Base-by-base conservation (phyloP, 2,113 vertebrate genomes). In the Herpailurus yagouaroundi region DNA sequence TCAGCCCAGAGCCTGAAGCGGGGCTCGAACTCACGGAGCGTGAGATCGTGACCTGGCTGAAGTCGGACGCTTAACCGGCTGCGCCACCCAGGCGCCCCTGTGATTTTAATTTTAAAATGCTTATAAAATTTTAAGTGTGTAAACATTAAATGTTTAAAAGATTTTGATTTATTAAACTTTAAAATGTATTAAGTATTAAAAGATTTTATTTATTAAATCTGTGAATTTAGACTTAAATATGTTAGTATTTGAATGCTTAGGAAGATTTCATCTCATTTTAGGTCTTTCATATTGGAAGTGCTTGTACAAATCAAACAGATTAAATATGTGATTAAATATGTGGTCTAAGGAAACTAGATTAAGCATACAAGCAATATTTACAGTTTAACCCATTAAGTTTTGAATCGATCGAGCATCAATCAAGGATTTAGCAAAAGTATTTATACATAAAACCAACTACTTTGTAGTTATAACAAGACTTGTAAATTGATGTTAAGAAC, bases 21-120 rank as follows among this genome's bases (percentile, higher is more conserved):
- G n/a, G n/a, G n/a, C n/a, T n/a, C n/a, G n/a, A n/a, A n/a, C n/a
- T n/a, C n/a, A n/a, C n/a, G n/a, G n/a, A n/a, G n/a, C n/a, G n/a
- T n/a, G n/a, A n/a, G n/a, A n/a, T n/a, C n/a, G n/a, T n/a, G n/a
- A n/a, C n/a, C n/a, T n/a, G n/a, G n/a, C n/a, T n/a, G n/a, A n/a
- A n/a, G n/a, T n/a, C n/a, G n/a, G n/a, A n/a, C n/a, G n/a, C n/a
- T n/a, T n/a, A n/a, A n/a, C n/a, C n/a, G n/a, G n/a, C n/a, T n/a
- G n/a, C n/a, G n/a, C n/a, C n/a, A n/a, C n/a, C n/a, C n/a, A n/a
- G n/a, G n/a, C n/a, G n/a, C n/a, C n/a, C 33, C 50, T 66, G n/a
- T 48, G 55, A 33, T 84, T 96, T 96, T 87, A 94, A 91, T 82
- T 92, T 80, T 50, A 76, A 73, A 55, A 85, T 88, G 52, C n/a